Percentiles rank a stretch among this genome's conserved stretches.
Conservation (phyloP, 35 echinoderm and acorn worm genomes). For the Acanthaster planci region DNA sequence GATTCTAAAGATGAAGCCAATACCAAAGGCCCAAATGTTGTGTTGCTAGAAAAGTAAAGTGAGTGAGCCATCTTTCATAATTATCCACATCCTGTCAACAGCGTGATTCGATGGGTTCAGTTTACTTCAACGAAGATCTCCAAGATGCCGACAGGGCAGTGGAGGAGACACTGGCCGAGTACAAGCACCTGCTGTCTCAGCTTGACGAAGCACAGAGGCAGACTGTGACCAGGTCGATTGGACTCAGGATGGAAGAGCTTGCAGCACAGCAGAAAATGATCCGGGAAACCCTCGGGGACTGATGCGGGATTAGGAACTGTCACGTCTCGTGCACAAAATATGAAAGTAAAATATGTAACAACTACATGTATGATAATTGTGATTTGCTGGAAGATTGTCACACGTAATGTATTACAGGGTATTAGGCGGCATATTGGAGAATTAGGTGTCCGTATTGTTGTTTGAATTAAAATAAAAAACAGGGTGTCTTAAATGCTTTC, state of each 20-base stretch:
- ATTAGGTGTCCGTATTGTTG: too few species aligned
- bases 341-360: too few species aligned
- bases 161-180: conserved; percentile 63
- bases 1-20: too few species aligned
- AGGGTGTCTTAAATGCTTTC: too few species aligned
- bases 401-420: too few species aligned
- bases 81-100: conserved; percentile 27
- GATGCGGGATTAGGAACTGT: not conserved
- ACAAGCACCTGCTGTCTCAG: conserved; percentile 41
- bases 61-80: conserved; percentile 10
- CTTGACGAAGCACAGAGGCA: conserved; percentile 59
- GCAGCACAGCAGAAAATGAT: conserved; percentile 71
- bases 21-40: too few species aligned
- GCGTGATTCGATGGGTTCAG: conserved; percentile 61
- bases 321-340: too few species aligned
- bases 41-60: too few species aligned
- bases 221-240: conserved; percentile 72
- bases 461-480: too few species aligned
- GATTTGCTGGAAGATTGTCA: too few species aligned
- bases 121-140: conserved; percentile 90
- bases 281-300: conserved; percentile 52
- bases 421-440: too few species aligned
- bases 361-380: too few species aligned
- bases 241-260: conserved; percentile 85
- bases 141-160: conserved; percentile 68